These are phyloP conservation scores for Drosophila biarmipes DNA, from an alignment of 1,140 invertebrate species.

Conservation along the genomic window DNA sequence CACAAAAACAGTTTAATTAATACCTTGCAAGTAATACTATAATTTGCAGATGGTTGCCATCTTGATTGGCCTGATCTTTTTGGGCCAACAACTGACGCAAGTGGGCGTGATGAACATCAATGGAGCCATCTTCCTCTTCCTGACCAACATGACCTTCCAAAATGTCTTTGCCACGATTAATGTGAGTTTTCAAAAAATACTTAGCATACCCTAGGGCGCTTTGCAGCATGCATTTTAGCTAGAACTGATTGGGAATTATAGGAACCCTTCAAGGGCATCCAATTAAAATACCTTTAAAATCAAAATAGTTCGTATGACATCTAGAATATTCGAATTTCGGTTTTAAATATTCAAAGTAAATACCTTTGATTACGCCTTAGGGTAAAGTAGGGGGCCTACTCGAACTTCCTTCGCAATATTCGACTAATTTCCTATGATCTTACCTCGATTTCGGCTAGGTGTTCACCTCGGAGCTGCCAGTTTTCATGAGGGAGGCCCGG, in stretches of 20 bases:
- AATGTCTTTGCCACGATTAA: constrained; percentile 95
- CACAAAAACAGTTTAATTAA: background rate
- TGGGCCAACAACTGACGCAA: constrained; percentile 92
- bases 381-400: too few relatives aligned
- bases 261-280: too few relatives aligned
- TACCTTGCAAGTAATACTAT: background rate
- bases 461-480: constrained; percentile 95
- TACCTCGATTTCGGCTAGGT: constrained; percentile 86
- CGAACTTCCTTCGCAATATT: background rate
- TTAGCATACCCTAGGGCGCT: too few relatives aligned
- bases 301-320: too few relatives aligned
- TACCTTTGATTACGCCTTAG: too few relatives aligned
- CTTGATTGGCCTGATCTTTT: constrained; percentile 95
- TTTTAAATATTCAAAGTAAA: too few relatives aligned
- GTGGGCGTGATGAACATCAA: constrained; percentile 98
- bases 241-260: too few relatives aligned
- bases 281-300: too few relatives aligned
- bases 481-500: constrained; percentile 95
- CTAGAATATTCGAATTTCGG: too few relatives aligned
- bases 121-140: constrained; percentile 96
- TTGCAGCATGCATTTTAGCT: too few relatives aligned
- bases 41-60: constrained; percentile 91
- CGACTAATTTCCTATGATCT: background rate
- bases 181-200: constrained; percentile 86
- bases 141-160: constrained; percentile 97